Base-by-base conservation (phyloP, 2,113 vertebrate genomes). In the Carettochelys insculpta region DNA sequence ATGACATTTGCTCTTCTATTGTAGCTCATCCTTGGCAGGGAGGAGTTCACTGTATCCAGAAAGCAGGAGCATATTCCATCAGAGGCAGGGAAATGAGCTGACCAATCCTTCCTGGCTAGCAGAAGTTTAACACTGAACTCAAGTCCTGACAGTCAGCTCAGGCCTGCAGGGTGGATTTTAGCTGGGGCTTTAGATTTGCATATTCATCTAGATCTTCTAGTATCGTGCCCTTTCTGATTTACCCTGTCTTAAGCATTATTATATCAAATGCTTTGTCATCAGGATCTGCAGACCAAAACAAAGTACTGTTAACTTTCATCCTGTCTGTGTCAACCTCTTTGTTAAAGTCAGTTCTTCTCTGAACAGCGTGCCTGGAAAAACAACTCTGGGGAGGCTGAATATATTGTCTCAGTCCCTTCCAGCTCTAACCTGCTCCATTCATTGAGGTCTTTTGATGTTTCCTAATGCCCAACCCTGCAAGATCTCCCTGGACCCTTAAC, bases 291-390 rank as follows among this genome's bases (percentile, higher is more conserved):
- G 43, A 17, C 52, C 9, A 45, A 83, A 52, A 84, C n/a, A 71
- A 19, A 51, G 16, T 7, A 29, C 13, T 31, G 51, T 68, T 51
- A 75, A 6, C 41, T 53, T 6, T 22, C 53, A 85, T 22, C 65
- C 11, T 75, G 25, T 8, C 65, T 83, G 82, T 82, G 76, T 85
- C 27, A 50, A 29, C 58, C 58, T 61, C 58, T 61, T 61, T 19
- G 87, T 82, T 73, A 58, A 54, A 38, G 17, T 3, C 58, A 34
- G 58, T 34, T 61, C 31, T 61, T 4, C 58, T 16, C 58, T 61
- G 31, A 61, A 61, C 58, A 58, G 56, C 77, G 48, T 20, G 27
- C 29, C 52, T 89, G 68, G 48, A 91, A 76, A 84, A 91, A 78
- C 16, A 68, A 25, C 34, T 93, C 82, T 88, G 77, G 79, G 75